Evolutionary conservation across 2,797 vertebrate genomes (phyloP), one percentile per base, ranked within the genome.

Genomic region (Silurus aristotelis): DNA sequence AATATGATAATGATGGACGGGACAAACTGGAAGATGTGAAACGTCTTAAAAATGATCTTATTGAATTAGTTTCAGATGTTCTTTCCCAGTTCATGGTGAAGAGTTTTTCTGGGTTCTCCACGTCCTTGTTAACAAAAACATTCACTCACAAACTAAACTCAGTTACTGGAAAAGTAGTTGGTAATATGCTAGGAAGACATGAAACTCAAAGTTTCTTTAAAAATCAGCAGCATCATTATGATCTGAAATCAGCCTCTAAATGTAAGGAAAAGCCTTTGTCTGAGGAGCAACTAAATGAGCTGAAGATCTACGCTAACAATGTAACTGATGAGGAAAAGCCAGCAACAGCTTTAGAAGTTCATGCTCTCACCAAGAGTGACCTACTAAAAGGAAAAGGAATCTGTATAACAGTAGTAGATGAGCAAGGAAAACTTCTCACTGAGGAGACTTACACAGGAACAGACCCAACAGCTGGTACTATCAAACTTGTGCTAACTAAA

Each of bases 341-440:
- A 66, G 80, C 86, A 60, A 80, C 87, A 46, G 83, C 17, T 56
- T 17, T 88, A 9, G 87, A 86, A 10, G 19, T 88, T 2, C 38
- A 78, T 63, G 66, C 79, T n/a, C 85, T 86, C 56, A 86, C 87
- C 25, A 77, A 84, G 25, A 82, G 87, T 78, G 61, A 78, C 63
- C 22, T 86, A 5, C 77, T 88, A 8, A 5, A 82, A 6, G 87
- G 87, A n/a, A 86, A 82, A 86, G 85, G 87, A 79, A 71, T 88
- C 25, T 68, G 25, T 52, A 31, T 88, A 15, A 86, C 19, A 19
- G 71, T 79, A 60, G 56, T 82, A 52, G 83, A 88, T 52, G 66
- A 70, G 61, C 19, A 76, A n/a, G 87, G 87, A 25, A 86, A 64
- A 17, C 25, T 60, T 67, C 84, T 86, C 63, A 55, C 68, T n/a